A percentile compares a stretch with the other conserved stretches of the same genome.
Conservation (phyloP, 2,888 invertebrate genomes). For the Limnephilus marmoratus region DNA sequence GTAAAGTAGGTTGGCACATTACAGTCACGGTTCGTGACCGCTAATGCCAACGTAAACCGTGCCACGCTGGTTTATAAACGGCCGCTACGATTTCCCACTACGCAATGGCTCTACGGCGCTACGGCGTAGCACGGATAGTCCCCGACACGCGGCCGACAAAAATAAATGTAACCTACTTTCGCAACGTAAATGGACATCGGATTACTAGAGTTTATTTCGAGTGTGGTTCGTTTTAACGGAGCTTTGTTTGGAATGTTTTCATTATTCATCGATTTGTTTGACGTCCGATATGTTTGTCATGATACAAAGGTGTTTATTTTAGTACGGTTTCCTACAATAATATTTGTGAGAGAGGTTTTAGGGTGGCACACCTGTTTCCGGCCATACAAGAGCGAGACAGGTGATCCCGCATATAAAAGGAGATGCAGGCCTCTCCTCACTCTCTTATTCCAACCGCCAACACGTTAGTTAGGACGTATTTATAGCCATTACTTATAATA, state of each 20-base stretch:
- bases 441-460: too few relatives aligned
- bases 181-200: conserved; percentile 39
- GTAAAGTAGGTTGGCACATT: not conserved
- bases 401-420: too few relatives aligned
- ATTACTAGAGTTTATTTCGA: not conserved
- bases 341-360: too few relatives aligned
- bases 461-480: too few relatives aligned
- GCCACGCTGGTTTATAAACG: conserved; percentile 21
- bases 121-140: not conserved
- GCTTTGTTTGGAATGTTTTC: not conserved
- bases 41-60: conserved; percentile 23
- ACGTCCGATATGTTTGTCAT: not conserved
- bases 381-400: too few relatives aligned
- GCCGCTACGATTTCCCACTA: conserved; percentile 8
- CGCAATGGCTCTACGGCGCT: not conserved
- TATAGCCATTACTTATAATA: too few relatives aligned
- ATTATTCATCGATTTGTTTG: not conserved
- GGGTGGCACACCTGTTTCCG: too few relatives aligned
- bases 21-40: conserved; percentile 32
- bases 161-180: not conserved
- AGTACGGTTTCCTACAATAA: not conserved
- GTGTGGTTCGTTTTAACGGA: not conserved
- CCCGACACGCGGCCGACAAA: not conserved
- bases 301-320: not conserved
- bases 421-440: too few relatives aligned